These are phyloP conservation scores for Macrotus californicus DNA, from an alignment of 2,113 vertebrate species.

Conservation along the genomic window DNA sequence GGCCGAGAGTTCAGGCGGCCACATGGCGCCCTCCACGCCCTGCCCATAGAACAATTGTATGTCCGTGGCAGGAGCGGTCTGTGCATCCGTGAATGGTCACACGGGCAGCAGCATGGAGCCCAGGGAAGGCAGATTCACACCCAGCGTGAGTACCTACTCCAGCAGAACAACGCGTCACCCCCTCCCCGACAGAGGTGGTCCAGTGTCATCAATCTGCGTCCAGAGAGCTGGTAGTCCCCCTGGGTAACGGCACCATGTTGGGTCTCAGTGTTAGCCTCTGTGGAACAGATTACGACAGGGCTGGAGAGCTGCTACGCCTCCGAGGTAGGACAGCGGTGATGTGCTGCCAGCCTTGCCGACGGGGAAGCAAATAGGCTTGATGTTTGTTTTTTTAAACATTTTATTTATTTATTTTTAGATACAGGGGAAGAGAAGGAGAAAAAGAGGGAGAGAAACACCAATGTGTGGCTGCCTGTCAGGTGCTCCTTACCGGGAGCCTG, in stretches of 20 bases:
- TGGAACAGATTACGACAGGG: neutral
- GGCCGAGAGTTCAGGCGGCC: neutral
- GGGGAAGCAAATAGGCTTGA: neutral
- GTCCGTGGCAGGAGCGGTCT: rapidly evolving
- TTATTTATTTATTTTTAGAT: too few species aligned
- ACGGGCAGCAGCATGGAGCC: neutral
- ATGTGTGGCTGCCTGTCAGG: too few species aligned
- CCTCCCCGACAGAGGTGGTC: neutral
- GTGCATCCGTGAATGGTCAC: rapidly evolving
- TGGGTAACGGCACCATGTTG: rapidly evolving
- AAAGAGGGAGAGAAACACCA: too few species aligned
- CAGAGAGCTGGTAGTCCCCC: neutral
- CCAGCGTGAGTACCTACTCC: neutral
- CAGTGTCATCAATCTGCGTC: too few species aligned
- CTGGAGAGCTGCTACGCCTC: rapidly evolving
- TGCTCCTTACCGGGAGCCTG: too few species aligned
- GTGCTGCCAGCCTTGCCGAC: neutral
- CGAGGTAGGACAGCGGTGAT: rapidly evolving
- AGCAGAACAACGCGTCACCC: rapidly evolving
- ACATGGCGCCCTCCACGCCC: too few species aligned
- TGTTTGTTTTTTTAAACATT: too few species aligned
- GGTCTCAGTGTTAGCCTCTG: neutral
- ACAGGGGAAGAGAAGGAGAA: too few species aligned
- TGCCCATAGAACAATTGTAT: rapidly evolving
- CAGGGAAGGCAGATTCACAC: neutral